phyloP scores from a whole-genome alignment of 2,888 invertebrate species.

The Aphodius sticticus region DNA sequence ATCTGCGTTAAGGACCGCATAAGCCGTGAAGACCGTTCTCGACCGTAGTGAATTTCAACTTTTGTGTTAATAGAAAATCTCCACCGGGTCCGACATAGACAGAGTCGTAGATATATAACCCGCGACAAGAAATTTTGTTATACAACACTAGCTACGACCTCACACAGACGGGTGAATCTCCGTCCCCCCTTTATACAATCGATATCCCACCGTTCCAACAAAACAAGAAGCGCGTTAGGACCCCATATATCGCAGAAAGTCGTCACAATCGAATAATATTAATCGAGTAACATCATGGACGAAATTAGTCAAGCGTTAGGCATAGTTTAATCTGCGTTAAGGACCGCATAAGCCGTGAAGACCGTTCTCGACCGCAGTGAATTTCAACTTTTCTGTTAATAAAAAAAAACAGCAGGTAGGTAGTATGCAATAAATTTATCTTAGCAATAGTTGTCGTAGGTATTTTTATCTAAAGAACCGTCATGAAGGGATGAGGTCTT shows the following conservation, averaged over 20 bases:
- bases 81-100: constrained; percentile 42
- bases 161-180: constrained; percentile 10
- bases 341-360: no score
- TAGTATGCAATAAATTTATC: neutral
- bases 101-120: constrained; percentile 46
- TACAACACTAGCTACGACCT: constrained; percentile 41
- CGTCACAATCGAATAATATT: neutral
- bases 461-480: neutral
- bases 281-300: neutral
- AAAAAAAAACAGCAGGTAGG: neutral
- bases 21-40: neutral
- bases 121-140: constrained; percentile 48
- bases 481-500: neutral
- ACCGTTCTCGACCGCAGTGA: no score
- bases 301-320: neutral
- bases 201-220: neutral
- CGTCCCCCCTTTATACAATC: neutral
- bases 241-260: neutral
- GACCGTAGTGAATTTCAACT: neutral
- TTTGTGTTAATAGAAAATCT: constrained; percentile 32
- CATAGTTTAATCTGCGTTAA: no score
- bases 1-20: no score
- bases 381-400: no score
- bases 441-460: neutral
- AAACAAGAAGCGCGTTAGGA: neutral